phyloP scores from a whole-genome alignment of 1,140 invertebrate genomes.

The Pomacea maculata region DNA sequence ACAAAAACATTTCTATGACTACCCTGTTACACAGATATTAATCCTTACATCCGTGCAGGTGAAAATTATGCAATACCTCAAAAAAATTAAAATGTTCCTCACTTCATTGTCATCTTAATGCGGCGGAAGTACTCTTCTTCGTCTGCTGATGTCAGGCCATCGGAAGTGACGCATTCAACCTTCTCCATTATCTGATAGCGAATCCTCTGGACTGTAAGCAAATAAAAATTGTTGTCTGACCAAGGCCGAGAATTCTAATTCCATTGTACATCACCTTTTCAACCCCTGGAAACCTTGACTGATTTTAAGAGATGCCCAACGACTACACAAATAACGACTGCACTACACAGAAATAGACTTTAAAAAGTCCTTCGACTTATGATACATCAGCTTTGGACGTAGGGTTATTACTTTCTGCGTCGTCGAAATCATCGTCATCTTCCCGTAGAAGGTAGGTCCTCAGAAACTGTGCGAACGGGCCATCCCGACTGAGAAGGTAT shows the following conservation, averaged over 20 bases:
- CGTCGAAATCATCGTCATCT: slow-evolving; percentile 40
- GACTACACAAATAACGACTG: no score
- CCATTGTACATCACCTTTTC: no score
- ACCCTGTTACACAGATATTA: no score
- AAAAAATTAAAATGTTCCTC: background rate
- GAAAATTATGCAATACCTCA: no score
- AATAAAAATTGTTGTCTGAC: no score
- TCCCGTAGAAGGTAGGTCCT: slow-evolving; percentile 40
- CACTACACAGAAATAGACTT: background rate
- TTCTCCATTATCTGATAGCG: slow-evolving; percentile 43
- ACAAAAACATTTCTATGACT: no score
- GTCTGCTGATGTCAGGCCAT: slow-evolving; percentile 41
- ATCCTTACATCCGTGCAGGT: no score
- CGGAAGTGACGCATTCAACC: slow-evolving; percentile 51
- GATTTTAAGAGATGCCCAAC: no score
- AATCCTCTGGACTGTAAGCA: slow-evolving; percentile 36
- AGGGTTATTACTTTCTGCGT: slow-evolving; percentile 43
- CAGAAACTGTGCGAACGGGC: slow-evolving; percentile 59
- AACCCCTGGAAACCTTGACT: no score
- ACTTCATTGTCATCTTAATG: slow-evolving; percentile 13
- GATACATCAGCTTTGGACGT: background rate
- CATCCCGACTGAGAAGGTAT: slow-evolving; percentile 51
- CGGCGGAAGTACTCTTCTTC: slow-evolving; percentile 30
- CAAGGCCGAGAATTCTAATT: no score
- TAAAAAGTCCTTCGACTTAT: no score